Percentiles rank a stretch among this genome's conserved stretches.
Conservation (phyloP, 1,140 invertebrate genomes). For the Pseudomyrmex cubaensis region DNA sequence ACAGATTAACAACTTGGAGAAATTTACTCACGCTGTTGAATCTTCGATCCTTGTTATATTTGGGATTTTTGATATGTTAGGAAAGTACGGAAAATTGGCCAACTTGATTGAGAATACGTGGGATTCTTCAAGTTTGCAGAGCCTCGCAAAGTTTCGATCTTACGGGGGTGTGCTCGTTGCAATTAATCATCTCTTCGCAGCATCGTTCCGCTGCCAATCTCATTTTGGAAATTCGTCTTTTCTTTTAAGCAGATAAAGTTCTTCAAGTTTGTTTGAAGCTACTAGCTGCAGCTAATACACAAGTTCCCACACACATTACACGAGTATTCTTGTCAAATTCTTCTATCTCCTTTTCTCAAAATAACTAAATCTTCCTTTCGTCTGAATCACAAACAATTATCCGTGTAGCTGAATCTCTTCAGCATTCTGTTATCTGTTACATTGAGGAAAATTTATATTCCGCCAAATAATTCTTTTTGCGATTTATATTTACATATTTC, state of each 20-base stretch:
- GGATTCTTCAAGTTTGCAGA: constrained; percentile 38
- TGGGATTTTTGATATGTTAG: not conserved
- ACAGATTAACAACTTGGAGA: not conserved
- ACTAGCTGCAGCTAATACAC: not conserved
- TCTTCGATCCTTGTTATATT: not conserved
- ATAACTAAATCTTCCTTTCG: constrained; percentile 1
- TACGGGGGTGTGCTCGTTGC: not conserved
- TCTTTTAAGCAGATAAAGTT: constrained; percentile 25
- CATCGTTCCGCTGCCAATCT: not conserved
- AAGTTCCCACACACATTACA: constrained; percentile 13
- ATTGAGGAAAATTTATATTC: not conserved
- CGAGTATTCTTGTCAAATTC: constrained; percentile 1
- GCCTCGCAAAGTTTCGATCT: not conserved
- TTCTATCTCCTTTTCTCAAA: not conserved
- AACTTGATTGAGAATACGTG: constrained; percentile 4
- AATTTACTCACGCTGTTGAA: not conserved
- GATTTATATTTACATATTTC: not conserved
- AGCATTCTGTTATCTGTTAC: not conserved
- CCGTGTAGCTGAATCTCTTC: not conserved
- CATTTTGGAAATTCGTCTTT: constrained; percentile 3
- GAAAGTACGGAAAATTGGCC: not conserved
- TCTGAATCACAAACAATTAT: not conserved
- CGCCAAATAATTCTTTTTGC: not conserved
- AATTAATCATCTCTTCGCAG: not conserved
- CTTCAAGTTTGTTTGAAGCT: not conserved